Evolutionary conservation across 2,888 invertebrate genomes (phyloP).

Genomic region (Macrosiphum euphorbiae): DNA sequence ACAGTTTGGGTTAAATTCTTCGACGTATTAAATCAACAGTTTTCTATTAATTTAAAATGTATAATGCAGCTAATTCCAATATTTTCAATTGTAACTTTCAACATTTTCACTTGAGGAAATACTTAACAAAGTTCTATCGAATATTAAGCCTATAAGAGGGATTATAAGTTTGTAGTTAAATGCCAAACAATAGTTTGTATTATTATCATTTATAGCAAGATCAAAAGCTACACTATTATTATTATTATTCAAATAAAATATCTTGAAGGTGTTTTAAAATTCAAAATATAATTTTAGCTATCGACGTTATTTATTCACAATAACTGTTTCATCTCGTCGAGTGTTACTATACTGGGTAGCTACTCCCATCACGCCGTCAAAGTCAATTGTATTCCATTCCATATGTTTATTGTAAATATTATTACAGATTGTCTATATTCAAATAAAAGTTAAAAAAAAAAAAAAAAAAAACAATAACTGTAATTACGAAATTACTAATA

Average conservation of each 20-base stretch:
- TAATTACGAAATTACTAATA: not conserved
- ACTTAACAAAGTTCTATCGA: not conserved
- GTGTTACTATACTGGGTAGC: too few species aligned
- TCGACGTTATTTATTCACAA: not conserved
- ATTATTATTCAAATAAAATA: too few species aligned
- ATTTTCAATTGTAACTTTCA: not conserved
- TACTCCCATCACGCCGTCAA: too few species aligned
- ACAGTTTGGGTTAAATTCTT: not conserved
- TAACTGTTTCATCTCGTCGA: not conserved
- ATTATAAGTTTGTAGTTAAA: not conserved
- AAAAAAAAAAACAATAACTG: too few species aligned
- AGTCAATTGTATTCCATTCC: too few species aligned
- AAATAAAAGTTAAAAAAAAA: not conserved
- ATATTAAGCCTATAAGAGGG: not conserved
- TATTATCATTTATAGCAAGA: not conserved
- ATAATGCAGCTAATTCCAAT: slow-evolving; percentile 11
- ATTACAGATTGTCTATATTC: too few species aligned
- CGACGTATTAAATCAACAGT: not conserved
- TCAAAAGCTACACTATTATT: not conserved
- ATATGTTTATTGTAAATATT: too few species aligned
- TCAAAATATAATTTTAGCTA: not conserved
- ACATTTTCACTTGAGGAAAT: not conserved
- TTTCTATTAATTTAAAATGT: slow-evolving; percentile 1
- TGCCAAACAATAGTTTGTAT: not conserved
- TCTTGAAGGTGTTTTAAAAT: not conserved